Evolutionary conservation across 1,140 invertebrate genomes (phyloP).

Genomic region (Drosophila pseudoobscura): DNA sequence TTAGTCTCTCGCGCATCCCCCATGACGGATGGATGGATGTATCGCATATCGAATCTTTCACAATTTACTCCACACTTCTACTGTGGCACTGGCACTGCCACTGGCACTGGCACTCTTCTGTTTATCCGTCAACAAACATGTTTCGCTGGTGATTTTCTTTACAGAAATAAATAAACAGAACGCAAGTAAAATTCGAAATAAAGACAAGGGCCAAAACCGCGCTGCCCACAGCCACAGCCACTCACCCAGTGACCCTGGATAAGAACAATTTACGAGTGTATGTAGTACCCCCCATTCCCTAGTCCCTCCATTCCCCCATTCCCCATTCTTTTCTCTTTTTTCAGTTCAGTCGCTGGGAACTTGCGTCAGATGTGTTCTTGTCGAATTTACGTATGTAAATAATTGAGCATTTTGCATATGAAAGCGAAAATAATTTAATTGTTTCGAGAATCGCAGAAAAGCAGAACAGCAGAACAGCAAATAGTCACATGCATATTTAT

Average conservation of each 20-base stretch:
- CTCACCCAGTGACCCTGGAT: conserved; percentile 50
- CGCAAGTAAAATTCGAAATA: conserved; percentile 28
- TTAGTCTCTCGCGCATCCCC: conserved; percentile 14
- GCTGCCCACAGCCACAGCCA: neutral
- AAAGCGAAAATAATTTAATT: conserved; percentile 66
- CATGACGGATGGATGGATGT: conserved; percentile 24
- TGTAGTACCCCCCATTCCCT: neutral
- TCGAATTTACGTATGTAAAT: conserved; percentile 51
- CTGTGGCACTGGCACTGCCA: too few species aligned
- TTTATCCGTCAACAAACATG: conserved; percentile 36
- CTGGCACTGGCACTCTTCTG: too few species aligned
- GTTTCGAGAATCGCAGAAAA: conserved; percentile 46
- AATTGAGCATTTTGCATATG: conserved; percentile 51
- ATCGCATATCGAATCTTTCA: conserved; percentile 39
- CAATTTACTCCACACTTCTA: conserved; percentile 22
- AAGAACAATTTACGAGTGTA: conserved; percentile 29
- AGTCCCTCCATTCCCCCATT: neutral
- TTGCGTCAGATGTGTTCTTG: conserved; percentile 68
- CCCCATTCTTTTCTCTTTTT: neutral
- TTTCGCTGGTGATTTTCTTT: conserved; percentile 35
- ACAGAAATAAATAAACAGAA: conserved; percentile 35
- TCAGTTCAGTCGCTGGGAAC: conserved; percentile 35
- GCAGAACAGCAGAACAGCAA: conserved; percentile 12
- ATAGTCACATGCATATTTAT: conserved; percentile 48
- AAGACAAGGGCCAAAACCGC: conserved; percentile 34